Evolutionary conservation across 37 sponge, comb jelly and placozoan species (phyloP).

Genomic region (Eunapius fragilis): DNA sequence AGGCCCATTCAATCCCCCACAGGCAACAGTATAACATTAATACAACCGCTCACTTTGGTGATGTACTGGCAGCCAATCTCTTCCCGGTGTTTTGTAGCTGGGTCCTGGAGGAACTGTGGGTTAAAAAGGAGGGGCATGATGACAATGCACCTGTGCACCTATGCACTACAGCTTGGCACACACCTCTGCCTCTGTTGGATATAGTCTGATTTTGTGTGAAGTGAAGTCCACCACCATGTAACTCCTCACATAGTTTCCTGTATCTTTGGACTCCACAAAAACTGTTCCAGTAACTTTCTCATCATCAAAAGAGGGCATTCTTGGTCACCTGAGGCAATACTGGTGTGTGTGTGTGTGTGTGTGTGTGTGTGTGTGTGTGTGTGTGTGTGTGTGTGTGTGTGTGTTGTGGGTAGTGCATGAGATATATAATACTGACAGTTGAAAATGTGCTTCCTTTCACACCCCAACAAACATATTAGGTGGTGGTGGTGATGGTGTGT

Average conservation of each 20-base stretch:
- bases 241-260: constrained; percentile 29
- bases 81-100: not conserved
- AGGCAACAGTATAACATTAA: too few species aligned
- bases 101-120: constrained; percentile 3
- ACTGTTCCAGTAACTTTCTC: constrained; percentile 36
- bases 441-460: too few species aligned
- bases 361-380: constrained; percentile 25
- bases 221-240: constrained; percentile 49
- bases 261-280: constrained; percentile 15
- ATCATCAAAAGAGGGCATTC: constrained; percentile 49
- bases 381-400: constrained; percentile 14
- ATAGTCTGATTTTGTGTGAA: constrained; percentile 41
- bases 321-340: not conserved
- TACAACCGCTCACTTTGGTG: constrained; percentile 55
- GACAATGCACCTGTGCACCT: not conserved
- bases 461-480: too few species aligned
- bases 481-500: too few species aligned
- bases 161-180: not conserved
- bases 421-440: too few species aligned
- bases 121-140: not conserved
- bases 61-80: constrained; percentile 71
- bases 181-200: constrained; percentile 48
- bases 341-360: not conserved
- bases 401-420: too few species aligned
- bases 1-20: not conserved